phyloP scores from a whole-genome alignment of 2,797 vertebrate genomes.

The Aplochiton taeniatus region DNA sequence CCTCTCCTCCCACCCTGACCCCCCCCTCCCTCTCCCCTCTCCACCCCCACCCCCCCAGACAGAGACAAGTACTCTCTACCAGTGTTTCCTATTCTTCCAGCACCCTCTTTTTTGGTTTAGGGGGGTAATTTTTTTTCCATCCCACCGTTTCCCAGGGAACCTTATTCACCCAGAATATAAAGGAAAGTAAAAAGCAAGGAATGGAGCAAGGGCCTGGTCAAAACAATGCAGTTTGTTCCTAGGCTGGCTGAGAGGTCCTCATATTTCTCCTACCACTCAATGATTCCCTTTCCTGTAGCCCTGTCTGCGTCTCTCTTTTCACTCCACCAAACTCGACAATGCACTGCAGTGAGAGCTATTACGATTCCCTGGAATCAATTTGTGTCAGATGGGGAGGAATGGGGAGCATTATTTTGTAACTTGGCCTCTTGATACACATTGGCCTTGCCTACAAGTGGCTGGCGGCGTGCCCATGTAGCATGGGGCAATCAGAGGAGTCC shows the following conservation, averaged over 20 bases:
- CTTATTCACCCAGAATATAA: constrained; percentile 73
- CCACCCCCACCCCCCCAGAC: constrained; percentile 2
- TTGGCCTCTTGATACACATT: constrained; percentile 19
- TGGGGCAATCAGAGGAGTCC: constrained; percentile 38
- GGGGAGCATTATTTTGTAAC: constrained; percentile 12
- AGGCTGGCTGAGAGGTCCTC: constrained; percentile 62
- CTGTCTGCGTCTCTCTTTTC: neutral
- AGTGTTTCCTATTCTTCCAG: constrained; percentile 50
- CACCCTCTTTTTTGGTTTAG: constrained; percentile 5
- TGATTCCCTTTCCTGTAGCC: constrained; percentile 32
- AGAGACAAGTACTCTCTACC: constrained; percentile 44
- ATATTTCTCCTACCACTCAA: constrained; percentile 41
- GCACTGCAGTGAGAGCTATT: constrained; percentile 38
- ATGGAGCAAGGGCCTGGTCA: constrained; percentile 63
- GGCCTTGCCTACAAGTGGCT: constrained; percentile 36
- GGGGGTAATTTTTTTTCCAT: constrained; percentile 68
- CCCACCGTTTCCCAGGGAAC: constrained; percentile 73
- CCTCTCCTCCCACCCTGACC: constrained; percentile 24
- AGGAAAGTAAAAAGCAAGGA: constrained; percentile 66
- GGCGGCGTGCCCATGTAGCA: constrained; percentile 43
- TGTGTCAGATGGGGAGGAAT: constrained; percentile 33
- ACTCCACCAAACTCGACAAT: constrained; percentile 27
- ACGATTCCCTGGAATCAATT: constrained; percentile 48
- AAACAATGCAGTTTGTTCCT: constrained; percentile 78
- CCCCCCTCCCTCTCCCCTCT: constrained; percentile 36